phyloP scores from a whole-genome alignment of 2,888 invertebrate genomes.

The Drosophila cognata region DNA sequence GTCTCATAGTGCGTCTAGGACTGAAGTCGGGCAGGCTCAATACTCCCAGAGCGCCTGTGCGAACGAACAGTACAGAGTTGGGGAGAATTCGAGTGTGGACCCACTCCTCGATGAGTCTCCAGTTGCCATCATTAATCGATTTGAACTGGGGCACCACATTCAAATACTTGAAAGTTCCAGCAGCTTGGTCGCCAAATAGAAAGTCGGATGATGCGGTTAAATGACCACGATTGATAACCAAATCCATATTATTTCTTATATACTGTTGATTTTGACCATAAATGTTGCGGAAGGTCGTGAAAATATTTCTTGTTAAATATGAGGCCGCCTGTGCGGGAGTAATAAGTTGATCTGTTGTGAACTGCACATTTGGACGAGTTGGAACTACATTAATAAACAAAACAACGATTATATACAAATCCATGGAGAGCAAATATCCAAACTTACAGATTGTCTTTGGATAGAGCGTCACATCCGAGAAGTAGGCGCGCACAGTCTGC shows the following conservation, averaged over 20 bases:
- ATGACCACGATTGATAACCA: conserved; percentile 84
- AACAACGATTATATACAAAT: background rate
- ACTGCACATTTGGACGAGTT: background rate
- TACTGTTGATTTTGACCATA: background rate
- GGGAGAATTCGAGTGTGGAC: conserved; percentile 41
- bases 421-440: background rate
- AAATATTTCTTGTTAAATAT: background rate
- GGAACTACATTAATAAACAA: background rate
- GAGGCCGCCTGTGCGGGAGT: conserved; percentile 2
- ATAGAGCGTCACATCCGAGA: conserved; percentile 3
- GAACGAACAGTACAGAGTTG: conserved; percentile 5
- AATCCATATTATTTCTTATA: background rate
- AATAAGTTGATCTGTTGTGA: conserved; percentile 10
- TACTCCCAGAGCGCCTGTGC: conserved; percentile 18
- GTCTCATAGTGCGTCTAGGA: background rate
- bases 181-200: conserved; percentile 84
- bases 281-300: background rate
- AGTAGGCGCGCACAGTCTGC: background rate
- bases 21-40: background rate
- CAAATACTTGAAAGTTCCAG: conserved; percentile 85
- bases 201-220: conserved; percentile 85
- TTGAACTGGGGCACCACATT: conserved; percentile 86
- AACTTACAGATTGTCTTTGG: conserved; percentile 12
- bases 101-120: conserved; percentile 85
- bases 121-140: conserved; percentile 86